Evolutionary conservation across 2,888 invertebrate genomes (phyloP), one percentile per base, ranked within the genome.

Genomic region (Selenia dentaria): DNA sequence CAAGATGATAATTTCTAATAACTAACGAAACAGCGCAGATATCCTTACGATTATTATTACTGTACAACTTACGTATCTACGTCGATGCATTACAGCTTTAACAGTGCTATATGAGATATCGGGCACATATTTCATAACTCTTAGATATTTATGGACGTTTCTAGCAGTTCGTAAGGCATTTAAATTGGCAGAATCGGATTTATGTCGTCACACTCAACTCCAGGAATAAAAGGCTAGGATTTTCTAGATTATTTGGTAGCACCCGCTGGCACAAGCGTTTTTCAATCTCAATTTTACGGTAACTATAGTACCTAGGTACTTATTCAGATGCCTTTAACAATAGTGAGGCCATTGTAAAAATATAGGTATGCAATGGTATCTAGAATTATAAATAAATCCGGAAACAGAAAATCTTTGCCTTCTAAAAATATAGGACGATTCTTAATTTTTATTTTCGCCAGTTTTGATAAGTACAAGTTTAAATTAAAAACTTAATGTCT

Each of bases 21-120:
- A 41, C 36, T 26, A n/a, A 50, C 33, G 42, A 44, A 41, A 41
- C 41, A 41, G 39, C 46, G 43, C 34, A 42, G 34, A 51, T 54
- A 47, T 50, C 49, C 54, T 57, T 57, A 51, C 12, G 22, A 41
- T 43, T 42, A 51, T 34, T 36, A 37, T 40, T 77, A 78, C 83
- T 84, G 79, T 86, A 86, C 83, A 86, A 82, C 86, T 84, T 82
- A 82, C 66, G 67, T 75, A 75, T 70, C 72, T 78, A 78, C 54
- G 56, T 64, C 59, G 59, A 64, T 62, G 59, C 60, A 54, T 45
- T 55, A 49, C 28, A 45, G 50, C 48, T 49, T 46, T 39, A 40
- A 54, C 1, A 53, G 52, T 48, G 22, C 10, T 35, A 27, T 47
- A 37, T 26, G 22, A 44, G 25, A 27, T 27, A 25, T 44, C 31